A percentile compares a stretch with the other conserved stretches of the same genome.
Evolutionary conservation across 2,888 invertebrate species (phyloP).

Genomic region (Halocaridina rubra): DNA sequence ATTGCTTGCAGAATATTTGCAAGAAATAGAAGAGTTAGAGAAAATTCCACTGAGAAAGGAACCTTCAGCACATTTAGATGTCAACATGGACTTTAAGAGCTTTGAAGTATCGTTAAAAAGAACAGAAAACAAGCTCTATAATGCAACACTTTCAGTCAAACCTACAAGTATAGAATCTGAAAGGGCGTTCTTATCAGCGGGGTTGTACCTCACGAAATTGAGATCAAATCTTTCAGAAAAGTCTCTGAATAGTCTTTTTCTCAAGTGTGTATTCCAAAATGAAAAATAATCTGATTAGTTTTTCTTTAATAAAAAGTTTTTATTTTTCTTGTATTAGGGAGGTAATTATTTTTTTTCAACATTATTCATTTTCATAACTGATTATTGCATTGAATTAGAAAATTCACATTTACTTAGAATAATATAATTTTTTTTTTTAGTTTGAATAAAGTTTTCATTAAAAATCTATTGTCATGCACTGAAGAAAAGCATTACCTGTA

Average conservation of each 20-base stretch:
- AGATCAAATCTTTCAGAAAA: background rate
- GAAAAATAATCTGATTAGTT: background rate
- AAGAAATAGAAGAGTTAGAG: background rate
- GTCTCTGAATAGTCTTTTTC: background rate
- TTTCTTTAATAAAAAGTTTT: background rate
- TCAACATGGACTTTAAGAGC: background rate
- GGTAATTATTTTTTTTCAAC: background rate
- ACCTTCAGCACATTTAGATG: background rate
- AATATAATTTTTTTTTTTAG: background rate
- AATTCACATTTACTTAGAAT: background rate
- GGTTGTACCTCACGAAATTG: background rate
- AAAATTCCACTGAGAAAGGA: background rate
- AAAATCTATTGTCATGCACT: background rate
- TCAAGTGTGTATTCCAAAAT: background rate
- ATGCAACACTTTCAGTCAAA: background rate
- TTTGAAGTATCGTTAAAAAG: background rate
- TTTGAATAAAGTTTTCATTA: background rate
- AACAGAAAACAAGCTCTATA: background rate
- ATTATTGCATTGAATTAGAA: background rate
- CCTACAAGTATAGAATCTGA: background rate
- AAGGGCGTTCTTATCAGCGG: background rate
- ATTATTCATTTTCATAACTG: background rate
- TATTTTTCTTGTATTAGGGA: background rate
- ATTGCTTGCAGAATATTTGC: background rate
- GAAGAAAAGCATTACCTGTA: background rate